Conservation (phyloP, 2,113 vertebrate genomes). For the Pygoscelis adeliae region DNA sequence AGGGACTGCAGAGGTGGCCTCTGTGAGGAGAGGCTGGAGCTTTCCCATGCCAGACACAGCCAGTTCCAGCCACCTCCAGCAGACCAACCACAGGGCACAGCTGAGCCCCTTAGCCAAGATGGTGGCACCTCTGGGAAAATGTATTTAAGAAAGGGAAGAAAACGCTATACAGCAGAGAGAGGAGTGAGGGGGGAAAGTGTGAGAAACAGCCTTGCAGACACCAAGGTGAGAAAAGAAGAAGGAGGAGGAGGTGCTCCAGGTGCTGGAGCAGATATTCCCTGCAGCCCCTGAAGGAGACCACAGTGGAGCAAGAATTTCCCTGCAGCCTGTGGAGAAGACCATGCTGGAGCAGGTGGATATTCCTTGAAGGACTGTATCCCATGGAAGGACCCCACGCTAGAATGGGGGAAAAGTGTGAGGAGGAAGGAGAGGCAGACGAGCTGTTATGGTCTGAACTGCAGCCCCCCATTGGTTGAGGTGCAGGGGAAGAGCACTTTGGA, state of each 20-base stretch:
- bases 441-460: neutral
- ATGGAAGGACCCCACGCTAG: rapidly evolving
- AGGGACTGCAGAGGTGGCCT: too few relatives aligned
- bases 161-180: neutral
- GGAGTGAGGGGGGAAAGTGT: neutral
- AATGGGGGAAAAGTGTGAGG: neutral
- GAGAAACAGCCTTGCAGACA: neutral
- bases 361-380: neutral
- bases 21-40: neutral
- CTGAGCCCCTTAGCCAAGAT: neutral
- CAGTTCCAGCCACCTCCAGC: neutral
- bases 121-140: neutral
- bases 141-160: neutral
- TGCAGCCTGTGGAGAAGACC: neutral
- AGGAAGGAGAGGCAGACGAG: neutral
- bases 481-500: neutral
- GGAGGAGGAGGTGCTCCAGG: neutral
- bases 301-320: neutral
- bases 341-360: neutral
- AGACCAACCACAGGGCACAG: neutral
- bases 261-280: neutral
- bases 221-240: neutral
- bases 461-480: too few relatives aligned
- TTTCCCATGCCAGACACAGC: too few relatives aligned
- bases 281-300: neutral